A percentile compares a stretch with the other conserved stretches of the same genome.
phyloP scores from a whole-genome alignment of 2,113 vertebrate species.

The Salvelinus fontinalis region DNA sequence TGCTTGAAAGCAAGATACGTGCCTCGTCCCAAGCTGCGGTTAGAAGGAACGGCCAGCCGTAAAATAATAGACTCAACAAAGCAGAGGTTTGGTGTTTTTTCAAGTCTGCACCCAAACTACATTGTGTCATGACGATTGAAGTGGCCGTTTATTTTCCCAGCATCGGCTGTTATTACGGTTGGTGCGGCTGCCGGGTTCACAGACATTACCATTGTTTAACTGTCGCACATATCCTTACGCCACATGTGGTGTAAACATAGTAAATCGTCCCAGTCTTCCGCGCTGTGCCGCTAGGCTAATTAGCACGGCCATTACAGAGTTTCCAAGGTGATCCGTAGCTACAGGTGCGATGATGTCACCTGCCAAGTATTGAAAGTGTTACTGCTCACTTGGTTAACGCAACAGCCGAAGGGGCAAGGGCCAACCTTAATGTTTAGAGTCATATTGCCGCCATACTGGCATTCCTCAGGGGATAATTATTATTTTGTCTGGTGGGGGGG shows the following conservation, averaged over 20 bases:
- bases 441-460: background rate
- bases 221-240: background rate
- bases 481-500: background rate
- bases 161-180: too few species aligned
- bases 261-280: background rate
- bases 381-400: background rate
- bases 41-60: background rate
- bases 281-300: background rate
- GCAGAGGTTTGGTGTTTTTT: background rate
- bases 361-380: background rate
- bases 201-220: too few species aligned
- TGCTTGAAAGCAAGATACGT: background rate
- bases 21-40: background rate
- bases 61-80: background rate
- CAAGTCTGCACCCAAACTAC: background rate
- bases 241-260: background rate
- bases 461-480: background rate
- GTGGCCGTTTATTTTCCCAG: background rate
- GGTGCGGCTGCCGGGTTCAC: too few species aligned
- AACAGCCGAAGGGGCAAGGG: background rate
- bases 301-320: background rate
- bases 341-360: background rate
- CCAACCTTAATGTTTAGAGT: background rate
- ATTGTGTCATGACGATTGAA: background rate
- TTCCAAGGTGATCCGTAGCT: background rate